Evolutionary conservation across 2,113 vertebrate species (phyloP), one percentile per base, ranked within the genome.

Genomic region (Eublepharis macularius): DNA sequence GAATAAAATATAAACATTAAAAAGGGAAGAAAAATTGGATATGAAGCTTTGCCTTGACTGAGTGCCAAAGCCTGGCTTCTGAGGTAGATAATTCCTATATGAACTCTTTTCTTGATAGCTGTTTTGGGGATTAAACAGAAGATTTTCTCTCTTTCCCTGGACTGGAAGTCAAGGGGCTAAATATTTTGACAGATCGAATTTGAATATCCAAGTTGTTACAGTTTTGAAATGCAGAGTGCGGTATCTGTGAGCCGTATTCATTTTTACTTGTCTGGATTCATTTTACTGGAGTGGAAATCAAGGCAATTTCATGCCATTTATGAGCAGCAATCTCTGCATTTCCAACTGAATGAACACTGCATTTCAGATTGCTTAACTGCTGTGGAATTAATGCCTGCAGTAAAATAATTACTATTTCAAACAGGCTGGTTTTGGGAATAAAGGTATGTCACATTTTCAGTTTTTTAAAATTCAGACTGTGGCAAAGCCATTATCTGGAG

Each of bases 81-180:
- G 0, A 1, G 54, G 1, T 0, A 51, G 87, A 51, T 8, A 32
- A 4, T 19, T 5, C 21, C 0, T 73, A 17, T 9, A 1, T 43
- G 21, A 60, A 63, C 36, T 34, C 0, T 66, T 80, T 41, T 77
- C 0, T 34, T 32, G 17, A 6, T 0, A 0, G 57, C 54, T 84
- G 86, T 0, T 69, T 65, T 26, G n/a, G 6, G 41, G 74, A 51
- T 85, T 84, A n/a, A 1, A 19, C 9, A 11, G 49, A 63, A 63
- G 26, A 47, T 4, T 4, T 82, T 26, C 4, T 36, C 36, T 57
- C 29, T n/a, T 49, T 19, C 26, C 14, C 26, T 3, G 72, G 32
- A 47, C 32, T 26, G 43, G 36, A 4, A 12, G 57, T 45, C 63
- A 75, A 34, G n/a, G 14, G 39, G 13, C 21, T 36, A 14, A 45